Evolutionary conservation across 2,113 vertebrate species (phyloP).

Genomic region (Plectropomus leopardus): DNA sequence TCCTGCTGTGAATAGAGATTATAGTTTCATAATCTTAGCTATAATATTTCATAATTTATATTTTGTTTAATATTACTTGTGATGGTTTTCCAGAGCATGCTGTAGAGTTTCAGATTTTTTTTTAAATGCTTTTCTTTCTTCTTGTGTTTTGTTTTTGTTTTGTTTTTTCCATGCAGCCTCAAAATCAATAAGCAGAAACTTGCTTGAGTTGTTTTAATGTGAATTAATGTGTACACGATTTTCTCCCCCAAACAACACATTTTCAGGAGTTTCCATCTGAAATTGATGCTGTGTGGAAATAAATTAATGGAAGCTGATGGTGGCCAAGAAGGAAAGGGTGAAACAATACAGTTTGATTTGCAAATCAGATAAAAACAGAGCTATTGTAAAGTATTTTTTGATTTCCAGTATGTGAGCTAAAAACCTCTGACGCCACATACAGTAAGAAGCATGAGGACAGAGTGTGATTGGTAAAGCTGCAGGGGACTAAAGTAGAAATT

Average conservation of each 20-base stretch:
- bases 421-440: not conserved
- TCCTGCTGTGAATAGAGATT: too few species aligned
- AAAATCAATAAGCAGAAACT: not conserved
- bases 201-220: not conserved
- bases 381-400: not conserved
- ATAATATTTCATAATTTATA: too few species aligned
- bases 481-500: slow-evolving; percentile 1
- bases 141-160: not conserved
- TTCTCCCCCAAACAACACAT: not conserved
- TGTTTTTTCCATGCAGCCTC: not conserved
- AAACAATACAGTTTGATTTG: not conserved
- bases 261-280: not conserved
- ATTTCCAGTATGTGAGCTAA: not conserved
- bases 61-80: not conserved
- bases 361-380: not conserved
- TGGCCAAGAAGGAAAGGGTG: not conserved
- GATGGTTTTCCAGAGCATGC: too few species aligned
- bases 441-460: slow-evolving; percentile 20
- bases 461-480: slow-evolving; percentile 20
- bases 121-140: too few species aligned
- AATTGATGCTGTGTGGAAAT: not conserved
- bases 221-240: not conserved
- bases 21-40: too few species aligned
- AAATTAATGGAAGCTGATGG: not conserved
- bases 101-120: too few species aligned